Conservation (phyloP, 2,888 invertebrate species). For the Diadegma fenestrale region DNA sequence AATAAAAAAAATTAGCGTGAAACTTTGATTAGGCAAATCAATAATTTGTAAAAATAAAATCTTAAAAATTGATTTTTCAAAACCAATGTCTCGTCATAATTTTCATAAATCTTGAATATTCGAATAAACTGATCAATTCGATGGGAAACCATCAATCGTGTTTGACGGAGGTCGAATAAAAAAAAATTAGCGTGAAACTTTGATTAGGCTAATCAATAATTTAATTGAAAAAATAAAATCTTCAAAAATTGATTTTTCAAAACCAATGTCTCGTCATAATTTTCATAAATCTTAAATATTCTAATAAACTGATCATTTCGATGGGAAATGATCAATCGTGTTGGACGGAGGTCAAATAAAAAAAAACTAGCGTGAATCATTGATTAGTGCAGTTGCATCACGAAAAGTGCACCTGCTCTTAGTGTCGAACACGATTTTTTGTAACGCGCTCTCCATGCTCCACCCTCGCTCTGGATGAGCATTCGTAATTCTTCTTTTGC, state of each 20-base stretch:
- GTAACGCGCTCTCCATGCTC: constrained; percentile 20
- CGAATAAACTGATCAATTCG: background rate
- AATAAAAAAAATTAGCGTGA: too few species aligned
- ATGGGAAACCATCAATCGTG: background rate
- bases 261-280: background rate
- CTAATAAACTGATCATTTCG: background rate
- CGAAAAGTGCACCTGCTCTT: constrained; percentile 58
- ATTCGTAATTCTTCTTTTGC: constrained; percentile 21
- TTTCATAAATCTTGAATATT: background rate
- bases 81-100: background rate
- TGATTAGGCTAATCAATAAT: too few species aligned
- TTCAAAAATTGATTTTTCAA: background rate
- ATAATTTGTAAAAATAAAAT: too few species aligned
- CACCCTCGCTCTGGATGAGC: constrained; percentile 37
- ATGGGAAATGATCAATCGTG: background rate
- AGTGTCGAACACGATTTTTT: constrained; percentile 32
- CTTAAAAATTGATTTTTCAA: background rate
- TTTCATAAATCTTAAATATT: background rate
- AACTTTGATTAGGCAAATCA: too few species aligned
- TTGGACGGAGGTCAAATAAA: background rate
- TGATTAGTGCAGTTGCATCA: constrained; percentile 24
- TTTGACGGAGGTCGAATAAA: background rate
- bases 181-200: too few species aligned
- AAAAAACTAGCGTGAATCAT: constrained; percentile 23
- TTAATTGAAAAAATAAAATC: too few species aligned